These are phyloP conservation scores for Benthosema pterotum DNA, from an alignment of 2,797 vertebrate species.

Conservation along the genomic window DNA sequence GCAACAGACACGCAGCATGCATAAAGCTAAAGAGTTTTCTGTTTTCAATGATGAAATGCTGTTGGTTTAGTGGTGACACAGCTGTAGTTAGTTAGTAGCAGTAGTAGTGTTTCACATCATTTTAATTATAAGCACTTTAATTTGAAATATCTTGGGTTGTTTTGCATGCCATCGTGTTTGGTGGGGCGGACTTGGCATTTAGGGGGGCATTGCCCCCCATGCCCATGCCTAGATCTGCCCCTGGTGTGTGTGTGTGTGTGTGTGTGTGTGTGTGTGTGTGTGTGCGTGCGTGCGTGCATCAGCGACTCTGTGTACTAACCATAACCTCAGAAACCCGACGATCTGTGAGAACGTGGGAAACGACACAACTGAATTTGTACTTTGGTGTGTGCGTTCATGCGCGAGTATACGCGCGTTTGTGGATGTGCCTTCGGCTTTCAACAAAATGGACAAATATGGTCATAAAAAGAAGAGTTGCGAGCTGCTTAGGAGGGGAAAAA, in stretches of 20 bases:
- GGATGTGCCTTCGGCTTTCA: constrained; percentile 11
- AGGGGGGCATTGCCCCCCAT: no score
- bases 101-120: no score
- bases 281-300: constrained; percentile 8
- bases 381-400: neutral
- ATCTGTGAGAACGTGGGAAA: constrained; percentile 14
- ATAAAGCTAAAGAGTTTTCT: no score
- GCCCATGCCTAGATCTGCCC: no score
- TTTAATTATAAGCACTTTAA: no score
- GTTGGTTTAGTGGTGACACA: no score
- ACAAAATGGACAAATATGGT: constrained; percentile 30
- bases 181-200: no score
- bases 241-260: constrained; percentile 6
- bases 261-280: neutral
- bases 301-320: constrained; percentile 17
- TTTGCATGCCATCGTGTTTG: no score
- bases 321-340: neutral
- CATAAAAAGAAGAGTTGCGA: constrained; percentile 22
- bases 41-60: no score
- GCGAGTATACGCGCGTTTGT: neutral
- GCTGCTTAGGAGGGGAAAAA: constrained; percentile 8
- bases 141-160: no score
- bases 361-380: constrained; percentile 12
- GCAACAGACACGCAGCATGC: no score
- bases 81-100: no score